phyloP scores from a whole-genome alignment of 1,140 invertebrate genomes.

The Cydia pomonella region DNA sequence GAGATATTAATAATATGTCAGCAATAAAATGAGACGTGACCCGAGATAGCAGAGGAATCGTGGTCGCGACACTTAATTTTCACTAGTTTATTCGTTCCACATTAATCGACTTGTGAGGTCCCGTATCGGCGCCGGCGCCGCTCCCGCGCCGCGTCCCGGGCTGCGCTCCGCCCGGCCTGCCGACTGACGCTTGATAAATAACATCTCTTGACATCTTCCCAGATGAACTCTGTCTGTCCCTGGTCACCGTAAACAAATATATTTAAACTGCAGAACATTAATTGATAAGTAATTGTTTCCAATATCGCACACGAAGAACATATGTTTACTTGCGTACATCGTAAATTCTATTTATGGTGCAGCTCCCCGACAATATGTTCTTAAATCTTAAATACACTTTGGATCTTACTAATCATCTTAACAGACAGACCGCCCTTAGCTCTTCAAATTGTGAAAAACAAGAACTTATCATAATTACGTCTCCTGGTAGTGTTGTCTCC shows the following conservation, averaged over 20 bases:
- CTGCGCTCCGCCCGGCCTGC: slow-evolving; percentile 35
- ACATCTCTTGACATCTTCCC: slow-evolving; percentile 56
- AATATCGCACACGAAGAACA: slow-evolving; percentile 15
- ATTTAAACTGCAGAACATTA: slow-evolving; percentile 25
- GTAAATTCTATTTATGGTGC: background rate
- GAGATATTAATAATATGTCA: slow-evolving; percentile 75
- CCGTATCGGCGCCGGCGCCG: slow-evolving; percentile 50
- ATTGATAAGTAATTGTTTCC: slow-evolving; percentile 27
- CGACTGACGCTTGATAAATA: slow-evolving; percentile 63
- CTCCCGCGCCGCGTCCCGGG: slow-evolving; percentile 24
- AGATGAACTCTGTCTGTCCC: slow-evolving; percentile 50
- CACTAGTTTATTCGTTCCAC: slow-evolving; percentile 72
- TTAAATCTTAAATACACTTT: background rate
- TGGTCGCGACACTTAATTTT: slow-evolving; percentile 73
- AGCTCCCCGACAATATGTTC: background rate
- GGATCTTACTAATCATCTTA: background rate
- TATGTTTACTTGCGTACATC: slow-evolving; percentile 3
- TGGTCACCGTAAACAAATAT: slow-evolving; percentile 48
- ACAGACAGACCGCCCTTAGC: background rate
- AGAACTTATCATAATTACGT: slow-evolving; percentile 1
- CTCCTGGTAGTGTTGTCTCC: background rate
- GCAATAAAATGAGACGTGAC: slow-evolving; percentile 73
- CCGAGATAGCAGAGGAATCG: slow-evolving; percentile 66
- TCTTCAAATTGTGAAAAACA: slow-evolving; percentile 4
- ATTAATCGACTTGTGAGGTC: slow-evolving; percentile 74